phyloP scores from a whole-genome alignment of 2,113 vertebrate species.

The Ammodytes marinus region DNA sequence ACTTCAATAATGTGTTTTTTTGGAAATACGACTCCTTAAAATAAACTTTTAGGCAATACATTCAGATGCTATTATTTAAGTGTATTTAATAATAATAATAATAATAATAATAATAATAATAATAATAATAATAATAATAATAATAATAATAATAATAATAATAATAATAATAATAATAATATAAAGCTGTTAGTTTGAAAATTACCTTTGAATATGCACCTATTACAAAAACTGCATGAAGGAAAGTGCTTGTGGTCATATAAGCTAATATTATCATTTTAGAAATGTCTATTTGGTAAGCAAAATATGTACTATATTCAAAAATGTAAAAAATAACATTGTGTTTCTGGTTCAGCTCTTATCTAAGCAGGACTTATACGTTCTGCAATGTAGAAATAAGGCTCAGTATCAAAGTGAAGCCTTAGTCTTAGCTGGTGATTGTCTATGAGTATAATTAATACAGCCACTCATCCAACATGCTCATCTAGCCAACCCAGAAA shows the following conservation, averaged over 20 bases:
- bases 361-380: conserved; percentile 63
- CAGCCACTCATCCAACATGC: conserved; percentile 75
- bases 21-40: background rate
- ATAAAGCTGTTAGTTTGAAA: background rate
- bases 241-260: conserved; percentile 41
- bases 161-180: background rate
- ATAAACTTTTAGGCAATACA: background rate
- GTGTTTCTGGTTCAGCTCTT: conserved; percentile 48
- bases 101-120: too few species aligned
- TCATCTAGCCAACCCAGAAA: conserved; percentile 82
- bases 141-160: too few species aligned
- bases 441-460: conserved; percentile 82
- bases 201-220: conserved; percentile 22
- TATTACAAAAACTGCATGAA: conserved; percentile 40
- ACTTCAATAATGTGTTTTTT: background rate
- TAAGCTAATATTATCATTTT: conserved; percentile 67
- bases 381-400: conserved; percentile 52
- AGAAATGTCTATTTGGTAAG: conserved; percentile 74
- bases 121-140: too few species aligned
- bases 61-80: background rate
- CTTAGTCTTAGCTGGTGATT: conserved; percentile 79
- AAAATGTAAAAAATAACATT: conserved; percentile 43
- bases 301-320: conserved; percentile 79
- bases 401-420: conserved; percentile 73
- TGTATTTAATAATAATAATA: background rate